phyloP scores from a whole-genome alignment of 2,113 vertebrate species.

The Synodontis membranacea region DNA sequence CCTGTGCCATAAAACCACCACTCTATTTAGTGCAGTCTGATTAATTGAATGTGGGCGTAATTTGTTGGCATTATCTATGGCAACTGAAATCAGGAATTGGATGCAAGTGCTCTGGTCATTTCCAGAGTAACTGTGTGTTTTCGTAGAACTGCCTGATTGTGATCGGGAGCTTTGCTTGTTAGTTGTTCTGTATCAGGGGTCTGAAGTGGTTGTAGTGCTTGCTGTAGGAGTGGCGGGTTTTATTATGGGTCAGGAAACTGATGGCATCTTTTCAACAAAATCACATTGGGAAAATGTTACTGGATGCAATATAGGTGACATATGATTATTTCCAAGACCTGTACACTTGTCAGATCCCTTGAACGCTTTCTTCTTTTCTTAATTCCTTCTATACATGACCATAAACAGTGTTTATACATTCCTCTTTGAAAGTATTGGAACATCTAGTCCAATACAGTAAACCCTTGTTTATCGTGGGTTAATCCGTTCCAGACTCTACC shows the following conservation, averaged over 20 bases:
- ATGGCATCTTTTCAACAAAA: neutral
- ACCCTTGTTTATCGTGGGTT: too few relatives aligned
- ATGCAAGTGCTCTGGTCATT: slow-evolving; percentile 32
- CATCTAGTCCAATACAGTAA: neutral
- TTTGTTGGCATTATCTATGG: slow-evolving; percentile 62
- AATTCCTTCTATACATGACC: neutral
- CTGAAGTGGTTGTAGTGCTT: slow-evolving; percentile 18
- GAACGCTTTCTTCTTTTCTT: neutral
- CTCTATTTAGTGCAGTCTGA: slow-evolving; percentile 59
- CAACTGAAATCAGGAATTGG: slow-evolving; percentile 65
- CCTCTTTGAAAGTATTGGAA: neutral
- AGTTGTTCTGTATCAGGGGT: neutral
- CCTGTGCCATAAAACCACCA: slow-evolving; percentile 57
- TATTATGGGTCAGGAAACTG: neutral
- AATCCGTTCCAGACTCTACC: too few relatives aligned
- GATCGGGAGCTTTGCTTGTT: neutral
- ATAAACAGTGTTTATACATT: neutral
- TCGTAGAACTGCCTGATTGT: neutral
- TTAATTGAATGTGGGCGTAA: slow-evolving; percentile 69
- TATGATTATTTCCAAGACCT: neutral
- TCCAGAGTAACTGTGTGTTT: slow-evolving; percentile 14
- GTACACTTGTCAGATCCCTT: neutral
- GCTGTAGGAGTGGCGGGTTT: neutral
- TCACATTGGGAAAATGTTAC: neutral
- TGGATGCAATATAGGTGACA: neutral